Evolutionary conservation across 2,888 invertebrate genomes (phyloP).

Genomic region (Aspidiotus rigidus): DNA sequence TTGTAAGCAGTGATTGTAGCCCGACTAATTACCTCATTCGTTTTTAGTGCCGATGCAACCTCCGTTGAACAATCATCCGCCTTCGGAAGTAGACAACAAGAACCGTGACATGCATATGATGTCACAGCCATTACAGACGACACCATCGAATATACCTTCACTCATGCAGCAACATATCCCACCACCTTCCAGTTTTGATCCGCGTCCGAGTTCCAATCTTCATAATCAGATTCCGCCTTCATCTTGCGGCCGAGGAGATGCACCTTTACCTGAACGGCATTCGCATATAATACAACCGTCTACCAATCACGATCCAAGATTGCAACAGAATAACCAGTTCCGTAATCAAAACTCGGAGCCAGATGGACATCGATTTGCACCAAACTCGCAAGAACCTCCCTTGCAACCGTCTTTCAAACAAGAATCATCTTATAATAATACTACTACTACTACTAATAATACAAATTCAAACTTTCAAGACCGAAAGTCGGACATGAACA

Average conservation of each 20-base stretch:
- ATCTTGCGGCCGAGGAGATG: constrained; percentile 1
- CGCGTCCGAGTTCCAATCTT: background rate
- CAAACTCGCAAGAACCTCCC: constrained; percentile 23
- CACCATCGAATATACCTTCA: constrained; percentile 7
- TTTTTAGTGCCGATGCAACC: constrained; percentile 21
- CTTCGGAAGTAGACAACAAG: constrained; percentile 4
- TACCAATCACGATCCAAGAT: constrained; percentile 18
- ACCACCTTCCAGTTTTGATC: constrained; percentile 13
- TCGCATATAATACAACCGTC: constrained; percentile 19
- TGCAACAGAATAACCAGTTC: constrained; percentile 9
- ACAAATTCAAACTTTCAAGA: constrained; percentile 20
- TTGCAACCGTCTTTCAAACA: constrained; percentile 7
- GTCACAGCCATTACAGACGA: background rate
- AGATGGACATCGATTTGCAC: constrained; percentile 6
- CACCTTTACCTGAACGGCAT: constrained; percentile 16
- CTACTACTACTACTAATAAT: background rate
- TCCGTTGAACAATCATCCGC: constrained; percentile 14
- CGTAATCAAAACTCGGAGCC: constrained; percentile 23
- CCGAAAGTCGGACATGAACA: constrained; percentile 1
- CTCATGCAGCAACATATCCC: constrained; percentile 16
- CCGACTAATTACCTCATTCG: background rate
- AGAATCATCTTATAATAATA: constrained; percentile 17
- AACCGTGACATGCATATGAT: constrained; percentile 8
- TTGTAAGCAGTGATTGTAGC: background rate
- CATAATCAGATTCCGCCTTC: constrained; percentile 10